Percentiles rank a stretch among this genome's conserved stretches.
Conservation (phyloP, 2,113 vertebrate species). For the Rhynchopsitta pachyrhyncha region DNA sequence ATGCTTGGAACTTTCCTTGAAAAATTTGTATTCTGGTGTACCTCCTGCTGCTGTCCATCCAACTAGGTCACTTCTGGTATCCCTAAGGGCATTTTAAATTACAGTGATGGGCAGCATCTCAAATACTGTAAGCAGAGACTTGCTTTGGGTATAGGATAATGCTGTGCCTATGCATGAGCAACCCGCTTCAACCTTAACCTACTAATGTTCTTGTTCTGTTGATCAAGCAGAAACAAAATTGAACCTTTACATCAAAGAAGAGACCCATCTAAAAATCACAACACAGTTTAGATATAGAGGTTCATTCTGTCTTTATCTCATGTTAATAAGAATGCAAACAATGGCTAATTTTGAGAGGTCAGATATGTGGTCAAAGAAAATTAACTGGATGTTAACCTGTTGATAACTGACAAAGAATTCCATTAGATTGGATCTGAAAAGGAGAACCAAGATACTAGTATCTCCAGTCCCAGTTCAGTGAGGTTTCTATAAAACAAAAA, state of each 20-base stretch:
- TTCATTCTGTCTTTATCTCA: not conserved
- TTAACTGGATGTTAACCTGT: not conserved
- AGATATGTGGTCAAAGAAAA: not conserved
- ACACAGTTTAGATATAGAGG: not conserved
- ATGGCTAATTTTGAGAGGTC: not conserved
- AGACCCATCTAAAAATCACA: not conserved
- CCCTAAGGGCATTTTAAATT: not conserved
- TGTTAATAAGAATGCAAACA: not conserved
- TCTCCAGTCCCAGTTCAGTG: not conserved
- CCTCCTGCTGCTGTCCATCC: not conserved
- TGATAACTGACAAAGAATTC: not conserved
- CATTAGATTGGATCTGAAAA: not conserved
- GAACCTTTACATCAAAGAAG: not conserved
- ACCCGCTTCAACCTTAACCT: not conserved
- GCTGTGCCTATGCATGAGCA: accelerated
- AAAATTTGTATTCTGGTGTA: not conserved
- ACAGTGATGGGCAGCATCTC: not conserved
- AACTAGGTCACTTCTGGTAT: not conserved
- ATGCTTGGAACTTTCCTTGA: not conserved
- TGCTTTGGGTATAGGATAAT: not conserved
- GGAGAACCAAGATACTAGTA: accelerated
- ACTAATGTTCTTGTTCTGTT: not conserved
- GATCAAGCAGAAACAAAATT: not conserved
- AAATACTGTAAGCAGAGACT: not conserved
- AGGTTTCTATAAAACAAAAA: not conserved